phyloP scores from a whole-genome alignment of 1,140 invertebrate species.

The Teleopsis dalmanni region DNA sequence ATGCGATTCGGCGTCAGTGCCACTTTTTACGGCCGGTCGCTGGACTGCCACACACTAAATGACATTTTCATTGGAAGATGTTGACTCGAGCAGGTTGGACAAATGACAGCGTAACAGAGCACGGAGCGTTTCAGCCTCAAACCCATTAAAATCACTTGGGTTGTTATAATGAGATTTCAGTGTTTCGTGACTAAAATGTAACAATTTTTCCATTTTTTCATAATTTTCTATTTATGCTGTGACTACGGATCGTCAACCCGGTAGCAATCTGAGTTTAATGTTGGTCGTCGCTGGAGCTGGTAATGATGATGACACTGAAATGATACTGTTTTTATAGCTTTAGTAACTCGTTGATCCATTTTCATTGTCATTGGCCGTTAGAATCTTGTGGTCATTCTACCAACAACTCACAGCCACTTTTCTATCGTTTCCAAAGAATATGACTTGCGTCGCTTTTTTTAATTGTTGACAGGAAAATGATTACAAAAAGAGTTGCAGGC shows the following conservation, averaged over 20 bases:
- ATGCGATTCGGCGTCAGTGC: constrained; percentile 3
- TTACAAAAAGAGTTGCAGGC: too few relatives aligned
- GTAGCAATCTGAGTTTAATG: neutral
- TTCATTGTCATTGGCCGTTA: constrained; percentile 7
- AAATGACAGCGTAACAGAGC: too few relatives aligned
- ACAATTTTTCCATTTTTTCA: constrained; percentile 4
- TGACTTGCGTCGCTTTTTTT: constrained; percentile 5
- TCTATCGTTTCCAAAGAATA: too few relatives aligned
- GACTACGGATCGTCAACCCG: neutral
- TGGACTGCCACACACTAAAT: neutral
- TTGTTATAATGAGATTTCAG: constrained; percentile 8
- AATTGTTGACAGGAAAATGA: constrained; percentile 1
- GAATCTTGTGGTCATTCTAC: too few relatives aligned
- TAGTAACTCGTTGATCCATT: constrained; percentile 4
- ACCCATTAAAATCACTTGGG: neutral
- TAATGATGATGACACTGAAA: constrained; percentile 8
- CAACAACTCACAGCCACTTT: too few relatives aligned
- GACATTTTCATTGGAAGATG: constrained; percentile 3
- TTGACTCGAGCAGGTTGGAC: too few relatives aligned
- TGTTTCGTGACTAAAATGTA: constrained; percentile 10
- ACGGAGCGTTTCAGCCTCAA: neutral
- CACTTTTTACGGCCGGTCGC: neutral
- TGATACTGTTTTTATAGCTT: constrained; percentile 1
- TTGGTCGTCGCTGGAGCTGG: neutral
- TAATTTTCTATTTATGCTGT: neutral